Conservation (phyloP, 2,888 invertebrate genomes). For the Steinernema hermaphroditum region DNA sequence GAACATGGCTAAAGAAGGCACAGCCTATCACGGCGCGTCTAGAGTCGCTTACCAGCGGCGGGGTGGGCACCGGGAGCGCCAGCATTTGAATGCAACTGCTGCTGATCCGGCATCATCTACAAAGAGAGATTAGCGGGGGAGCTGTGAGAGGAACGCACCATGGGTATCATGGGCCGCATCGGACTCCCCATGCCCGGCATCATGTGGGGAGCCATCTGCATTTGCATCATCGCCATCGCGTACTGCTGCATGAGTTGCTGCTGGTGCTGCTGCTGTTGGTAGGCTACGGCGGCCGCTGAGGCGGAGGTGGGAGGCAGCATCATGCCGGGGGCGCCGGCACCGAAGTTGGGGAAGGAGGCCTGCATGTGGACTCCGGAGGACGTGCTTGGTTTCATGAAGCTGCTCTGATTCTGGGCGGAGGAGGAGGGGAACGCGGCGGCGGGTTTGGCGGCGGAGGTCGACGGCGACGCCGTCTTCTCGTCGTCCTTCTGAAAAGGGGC, state of each 20-base stretch:
- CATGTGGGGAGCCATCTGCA: neutral
- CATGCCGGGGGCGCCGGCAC: conserved; percentile 1
- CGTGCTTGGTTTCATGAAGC: conserved; percentile 12
- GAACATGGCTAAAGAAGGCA: conserved; percentile 21
- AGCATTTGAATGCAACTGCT: conserved; percentile 3
- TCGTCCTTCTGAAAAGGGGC: neutral
- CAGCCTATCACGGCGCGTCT: neutral
- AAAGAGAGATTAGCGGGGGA: neutral
- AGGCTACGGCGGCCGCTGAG: neutral
- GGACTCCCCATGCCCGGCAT: neutral
- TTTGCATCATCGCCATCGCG: conserved; percentile 20
- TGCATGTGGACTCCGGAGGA: conserved; percentile 14
- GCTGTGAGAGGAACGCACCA: neutral
- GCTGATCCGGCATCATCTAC: conserved; percentile 22
- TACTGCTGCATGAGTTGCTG: conserved; percentile 13
- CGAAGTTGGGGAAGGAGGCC: neutral
- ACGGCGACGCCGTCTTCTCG: conserved; percentile 19
- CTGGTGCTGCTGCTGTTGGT: conserved; percentile 10
- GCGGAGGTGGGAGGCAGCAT: conserved; percentile 3
- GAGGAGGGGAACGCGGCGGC: neutral
- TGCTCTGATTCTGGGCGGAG: conserved; percentile 1
- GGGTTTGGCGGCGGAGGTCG: neutral
- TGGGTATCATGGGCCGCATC: conserved; percentile 25
- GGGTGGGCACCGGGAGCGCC: neutral
- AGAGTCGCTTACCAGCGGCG: conserved; percentile 6